Base-by-base conservation (phyloP, 2,888 invertebrate species). In the Dugesia japonica region DNA sequence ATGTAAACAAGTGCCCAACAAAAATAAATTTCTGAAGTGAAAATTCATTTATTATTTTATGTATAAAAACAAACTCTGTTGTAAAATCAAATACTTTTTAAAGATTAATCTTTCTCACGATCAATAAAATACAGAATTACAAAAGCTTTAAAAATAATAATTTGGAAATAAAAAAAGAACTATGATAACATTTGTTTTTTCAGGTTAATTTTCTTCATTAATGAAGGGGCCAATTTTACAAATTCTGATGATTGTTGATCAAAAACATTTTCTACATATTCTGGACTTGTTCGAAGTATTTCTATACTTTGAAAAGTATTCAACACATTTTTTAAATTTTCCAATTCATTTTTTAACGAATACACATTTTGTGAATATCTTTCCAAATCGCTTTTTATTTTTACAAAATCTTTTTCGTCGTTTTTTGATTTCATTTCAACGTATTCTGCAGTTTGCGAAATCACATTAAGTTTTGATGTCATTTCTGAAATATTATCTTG, bases 141-240 rank as follows among this genome's bases (percentile, higher is more conserved):
- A 38, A 38, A 38, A 38, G 17, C 38, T 38, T 38, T n/a, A 38
- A 38, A 20, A 56, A 56, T 9, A 56, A 13, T 56, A 56, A 56
- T 56, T 13, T 23, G 4, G 1, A 31, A 31, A 31, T 31, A 31
- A 31, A 56, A 56, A 56, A 56, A 38, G 9, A 38, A 20, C n/a
- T 56, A 56, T 9, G 56, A 23, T 4, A 56, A n/a, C 56, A 73
- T n/a, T 26, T 33, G 31, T 76, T 77, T 82, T 71, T 81, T 77
- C 72, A 71, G 28, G 73, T 80, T 80, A 4, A 83, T 83, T 77
- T 82, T 82, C 78, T 83, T 82, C 73, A 81, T 81, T 38, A 83
- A 78, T 27, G 83, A 83, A 4, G 83, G 82, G 0, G 83, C 83
- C 28, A 83, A 79, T 79, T 83, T 82, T 20, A 83, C 83, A 17